Conservation (phyloP, 2,888 invertebrate species). For the Ormyrus nitidulus region DNA sequence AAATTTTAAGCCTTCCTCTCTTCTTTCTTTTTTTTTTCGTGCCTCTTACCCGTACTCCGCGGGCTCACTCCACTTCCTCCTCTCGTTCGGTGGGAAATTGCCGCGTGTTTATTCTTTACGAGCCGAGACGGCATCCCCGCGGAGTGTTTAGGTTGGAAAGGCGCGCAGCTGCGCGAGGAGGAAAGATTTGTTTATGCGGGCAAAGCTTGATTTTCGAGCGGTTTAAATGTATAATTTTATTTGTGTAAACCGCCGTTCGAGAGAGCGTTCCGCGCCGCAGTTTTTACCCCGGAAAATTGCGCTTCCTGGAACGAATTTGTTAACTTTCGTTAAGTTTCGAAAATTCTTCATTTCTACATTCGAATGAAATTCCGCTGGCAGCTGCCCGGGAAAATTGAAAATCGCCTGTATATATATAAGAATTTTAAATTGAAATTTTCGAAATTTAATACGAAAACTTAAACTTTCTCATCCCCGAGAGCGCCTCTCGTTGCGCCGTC, state of each 20-base stretch:
- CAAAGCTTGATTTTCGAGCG: too few species aligned
- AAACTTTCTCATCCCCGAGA: too few species aligned
- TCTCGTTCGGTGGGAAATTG: constrained; percentile 6
- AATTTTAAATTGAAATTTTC: too few species aligned
- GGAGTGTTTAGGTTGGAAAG: not conserved
- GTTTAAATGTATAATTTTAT: too few species aligned
- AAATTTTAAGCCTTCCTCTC: constrained; percentile 13
- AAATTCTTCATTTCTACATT: not conserved
- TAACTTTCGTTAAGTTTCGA: not conserved
- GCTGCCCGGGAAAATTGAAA: too few species aligned
- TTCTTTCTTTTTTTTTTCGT: not conserved
- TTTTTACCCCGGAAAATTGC: too few species aligned
- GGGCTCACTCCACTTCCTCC: not conserved
- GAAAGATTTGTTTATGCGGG: constrained; percentile 6
- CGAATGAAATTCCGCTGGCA: too few species aligned
- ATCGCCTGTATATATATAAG: too few species aligned
- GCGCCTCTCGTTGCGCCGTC: too few species aligned
- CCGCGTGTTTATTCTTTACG: constrained; percentile 36
- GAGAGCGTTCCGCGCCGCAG: not conserved
- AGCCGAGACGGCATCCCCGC: not conserved
- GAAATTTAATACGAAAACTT: too few species aligned
- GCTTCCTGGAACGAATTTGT: too few species aligned
- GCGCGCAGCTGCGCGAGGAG: not conserved
- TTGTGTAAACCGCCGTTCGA: too few species aligned
- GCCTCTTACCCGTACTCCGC: not conserved